A percentile compares a stretch with the other conserved stretches of the same genome.
Conservation (phyloP, 2,797 vertebrate genomes). For the Enteromius mattozi region DNA sequence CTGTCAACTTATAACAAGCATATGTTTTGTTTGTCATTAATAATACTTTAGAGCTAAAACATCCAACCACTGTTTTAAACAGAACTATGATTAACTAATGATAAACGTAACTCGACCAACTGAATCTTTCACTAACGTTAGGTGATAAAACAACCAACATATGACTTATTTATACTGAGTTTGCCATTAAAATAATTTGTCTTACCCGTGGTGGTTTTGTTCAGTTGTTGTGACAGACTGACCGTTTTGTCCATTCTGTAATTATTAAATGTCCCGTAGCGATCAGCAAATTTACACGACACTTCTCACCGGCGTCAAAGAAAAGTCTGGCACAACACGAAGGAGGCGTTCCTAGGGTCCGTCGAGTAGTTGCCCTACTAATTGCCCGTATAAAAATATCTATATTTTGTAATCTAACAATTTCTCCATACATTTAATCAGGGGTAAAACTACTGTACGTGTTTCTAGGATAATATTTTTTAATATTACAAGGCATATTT, state of each 20-base stretch:
- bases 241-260: slow-evolving; percentile 74
- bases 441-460: neutral
- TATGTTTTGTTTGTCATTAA: neutral
- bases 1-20: neutral
- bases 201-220: slow-evolving; percentile 70
- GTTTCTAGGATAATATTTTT: neutral
- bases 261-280: neutral
- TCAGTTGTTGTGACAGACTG: slow-evolving; percentile 67
- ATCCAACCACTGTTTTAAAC: neutral
- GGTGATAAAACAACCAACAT: neutral
- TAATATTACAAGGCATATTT: neutral
- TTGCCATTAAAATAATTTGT: neutral
- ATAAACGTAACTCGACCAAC: neutral
- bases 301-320: neutral
- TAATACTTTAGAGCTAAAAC: neutral
- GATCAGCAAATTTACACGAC: neutral
- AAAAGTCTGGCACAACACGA: neutral
- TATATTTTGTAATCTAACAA: neutral
- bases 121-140: neutral
- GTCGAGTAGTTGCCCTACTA: neutral
- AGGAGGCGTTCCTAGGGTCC: slow-evolving; percentile 40
- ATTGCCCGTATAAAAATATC: neutral
- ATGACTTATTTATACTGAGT: neutral
- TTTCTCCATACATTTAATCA: neutral
- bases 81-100: too few relatives aligned